phyloP scores from a whole-genome alignment of 2,797 vertebrate species.

The Platyrinchus mystaceus region DNA sequence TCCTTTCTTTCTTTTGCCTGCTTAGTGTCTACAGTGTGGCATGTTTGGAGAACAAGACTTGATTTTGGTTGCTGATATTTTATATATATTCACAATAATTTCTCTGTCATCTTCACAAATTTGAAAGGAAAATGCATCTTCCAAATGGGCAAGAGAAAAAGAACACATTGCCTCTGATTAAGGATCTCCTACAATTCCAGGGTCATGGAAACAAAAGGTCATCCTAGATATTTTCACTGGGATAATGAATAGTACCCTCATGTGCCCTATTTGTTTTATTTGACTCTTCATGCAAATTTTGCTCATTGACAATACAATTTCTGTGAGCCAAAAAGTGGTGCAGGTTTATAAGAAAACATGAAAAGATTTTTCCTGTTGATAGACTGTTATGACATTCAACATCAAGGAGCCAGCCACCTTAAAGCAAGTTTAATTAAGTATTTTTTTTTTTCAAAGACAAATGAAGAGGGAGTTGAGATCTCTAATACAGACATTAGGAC shows the following conservation, averaged over 20 bases:
- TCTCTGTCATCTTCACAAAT: not conserved
- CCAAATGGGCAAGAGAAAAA: not conserved
- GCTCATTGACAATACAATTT: not conserved
- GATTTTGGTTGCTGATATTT: not conserved
- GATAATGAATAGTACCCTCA: not conserved
- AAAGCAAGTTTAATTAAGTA: not conserved
- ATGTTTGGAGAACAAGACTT: not conserved
- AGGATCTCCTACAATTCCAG: not conserved
- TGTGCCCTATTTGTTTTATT: not conserved
- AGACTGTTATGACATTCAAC: not conserved
- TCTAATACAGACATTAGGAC: not conserved
- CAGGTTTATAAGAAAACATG: not conserved
- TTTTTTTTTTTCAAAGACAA: not conserved
- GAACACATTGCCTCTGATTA: not conserved
- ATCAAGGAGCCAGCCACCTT: not conserved
- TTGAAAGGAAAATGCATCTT: not conserved
- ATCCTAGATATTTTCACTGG: not conserved
- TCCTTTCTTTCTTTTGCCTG: not conserved
- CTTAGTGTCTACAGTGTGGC: not conserved
- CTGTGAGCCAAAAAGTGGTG: not conserved
- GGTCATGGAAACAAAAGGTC: not conserved
- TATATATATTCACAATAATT: not conserved
- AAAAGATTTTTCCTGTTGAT: not conserved
- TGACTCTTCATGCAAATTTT: not conserved
- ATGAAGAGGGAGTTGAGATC: not conserved